phyloP scores from a whole-genome alignment of 2,888 invertebrate species.

The Lithodes maja region DNA sequence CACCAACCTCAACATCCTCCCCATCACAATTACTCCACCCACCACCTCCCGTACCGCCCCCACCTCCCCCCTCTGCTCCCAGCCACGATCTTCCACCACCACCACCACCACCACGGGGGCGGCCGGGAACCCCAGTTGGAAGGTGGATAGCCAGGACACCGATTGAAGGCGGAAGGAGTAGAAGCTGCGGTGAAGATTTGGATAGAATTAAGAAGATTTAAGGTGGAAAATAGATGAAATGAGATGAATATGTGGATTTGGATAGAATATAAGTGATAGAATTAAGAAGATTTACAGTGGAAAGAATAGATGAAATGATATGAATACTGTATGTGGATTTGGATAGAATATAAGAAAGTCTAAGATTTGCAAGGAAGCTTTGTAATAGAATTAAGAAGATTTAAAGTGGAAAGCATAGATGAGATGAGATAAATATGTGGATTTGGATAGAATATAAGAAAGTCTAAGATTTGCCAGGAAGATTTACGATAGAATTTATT shows the following conservation, averaged over 20 bases:
- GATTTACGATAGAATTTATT: background rate
- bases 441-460: background rate
- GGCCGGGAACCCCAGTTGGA: constrained; percentile 32
- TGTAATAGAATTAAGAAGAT: background rate
- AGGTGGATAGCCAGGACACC: constrained; percentile 24
- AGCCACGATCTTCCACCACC: constrained; percentile 31
- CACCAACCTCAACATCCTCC: constrained; percentile 44
- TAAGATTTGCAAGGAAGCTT: background rate
- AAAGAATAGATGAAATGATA: background rate
- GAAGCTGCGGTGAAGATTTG: background rate
- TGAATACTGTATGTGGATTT: background rate
- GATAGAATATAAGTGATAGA: background rate
- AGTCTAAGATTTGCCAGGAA: background rate
- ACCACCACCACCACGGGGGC: background rate
- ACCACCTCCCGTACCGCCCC: constrained; percentile 66
- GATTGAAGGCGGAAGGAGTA: background rate
- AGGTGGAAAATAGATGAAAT: background rate
- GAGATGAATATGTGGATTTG: background rate
- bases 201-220: background rate
- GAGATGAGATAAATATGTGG: background rate
- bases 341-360: background rate
- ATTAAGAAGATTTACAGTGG: background rate
- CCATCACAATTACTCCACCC: constrained; percentile 58
- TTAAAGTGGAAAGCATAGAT: background rate
- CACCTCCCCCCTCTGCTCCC: constrained; percentile 58